phyloP scores from a whole-genome alignment of 2,113 vertebrate genomes.

The Cynocephalus volans region DNA sequence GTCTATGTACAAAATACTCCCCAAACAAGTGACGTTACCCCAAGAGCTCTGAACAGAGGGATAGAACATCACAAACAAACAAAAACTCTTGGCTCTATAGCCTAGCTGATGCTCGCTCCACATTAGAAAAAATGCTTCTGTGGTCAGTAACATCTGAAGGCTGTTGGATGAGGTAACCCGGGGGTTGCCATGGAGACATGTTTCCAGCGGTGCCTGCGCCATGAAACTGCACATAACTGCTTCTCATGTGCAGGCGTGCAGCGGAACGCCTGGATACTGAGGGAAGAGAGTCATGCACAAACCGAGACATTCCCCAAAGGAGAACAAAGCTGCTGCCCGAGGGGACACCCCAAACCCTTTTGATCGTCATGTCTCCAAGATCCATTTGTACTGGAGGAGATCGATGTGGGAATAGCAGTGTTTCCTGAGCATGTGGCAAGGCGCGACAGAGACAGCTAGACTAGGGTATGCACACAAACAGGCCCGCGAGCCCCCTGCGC shows the following conservation, averaged over 20 bases:
- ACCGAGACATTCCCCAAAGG: background rate
- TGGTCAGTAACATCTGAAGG: constrained; percentile 72
- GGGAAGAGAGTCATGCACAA: background rate
- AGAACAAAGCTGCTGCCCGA: background rate
- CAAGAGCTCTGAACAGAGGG: background rate
- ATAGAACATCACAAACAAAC: constrained; percentile 41
- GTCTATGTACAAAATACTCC: constrained; percentile 24
- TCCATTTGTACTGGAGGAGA: background rate
- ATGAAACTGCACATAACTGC: constrained; percentile 34
- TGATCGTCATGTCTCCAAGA: background rate
- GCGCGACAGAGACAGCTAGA: background rate
- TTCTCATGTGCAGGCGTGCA: constrained; percentile 50
- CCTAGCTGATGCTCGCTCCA: constrained; percentile 45
- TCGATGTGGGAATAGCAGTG: too few species aligned
- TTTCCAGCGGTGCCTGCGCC: constrained; percentile 61
- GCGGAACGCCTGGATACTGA: background rate
- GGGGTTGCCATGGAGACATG: constrained; percentile 65
- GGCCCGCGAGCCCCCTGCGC: background rate
- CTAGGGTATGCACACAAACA: background rate
- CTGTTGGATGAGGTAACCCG: constrained; percentile 76
- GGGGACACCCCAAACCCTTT: background rate
- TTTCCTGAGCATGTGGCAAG: background rate
- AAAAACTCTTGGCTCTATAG: background rate
- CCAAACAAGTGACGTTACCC: constrained; percentile 16
- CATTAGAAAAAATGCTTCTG: constrained; percentile 54